Conservation (phyloP, 2,113 vertebrate genomes). For the Callopanchax toddi region DNA sequence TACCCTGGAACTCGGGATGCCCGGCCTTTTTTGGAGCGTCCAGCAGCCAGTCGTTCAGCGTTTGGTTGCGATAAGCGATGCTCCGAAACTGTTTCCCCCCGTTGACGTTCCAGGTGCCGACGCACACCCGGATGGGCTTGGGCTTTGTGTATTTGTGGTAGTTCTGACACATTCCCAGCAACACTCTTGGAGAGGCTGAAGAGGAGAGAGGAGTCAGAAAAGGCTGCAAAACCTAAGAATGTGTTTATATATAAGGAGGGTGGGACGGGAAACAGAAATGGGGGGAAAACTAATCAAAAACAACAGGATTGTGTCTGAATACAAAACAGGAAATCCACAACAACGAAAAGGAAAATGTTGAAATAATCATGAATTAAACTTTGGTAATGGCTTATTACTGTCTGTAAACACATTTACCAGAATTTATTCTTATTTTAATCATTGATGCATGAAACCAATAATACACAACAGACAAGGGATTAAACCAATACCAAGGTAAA, state of each 20-base stretch:
- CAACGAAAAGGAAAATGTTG: slow-evolving; percentile 19
- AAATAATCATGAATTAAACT: slow-evolving; percentile 33
- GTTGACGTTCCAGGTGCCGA: slow-evolving; percentile 97
- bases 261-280: background rate
- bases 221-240: background rate
- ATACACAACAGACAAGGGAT: slow-evolving; percentile 27
- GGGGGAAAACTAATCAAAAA: slow-evolving; percentile 4
- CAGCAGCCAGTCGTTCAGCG: slow-evolving; percentile 96
- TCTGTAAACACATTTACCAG: background rate
- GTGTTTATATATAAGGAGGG: background rate
- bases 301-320: slow-evolving; percentile 6
- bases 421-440: slow-evolving; percentile 1
- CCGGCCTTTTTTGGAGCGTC: slow-evolving; percentile 92
- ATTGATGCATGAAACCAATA: slow-evolving; percentile 2
- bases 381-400: slow-evolving; percentile 53
- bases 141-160: slow-evolving; percentile 93
- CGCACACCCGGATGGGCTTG: slow-evolving; percentile 88
- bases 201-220: slow-evolving; percentile 14
- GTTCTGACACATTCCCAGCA: slow-evolving; percentile 96
- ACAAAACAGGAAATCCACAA: slow-evolving; percentile 23
- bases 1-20: slow-evolving; percentile 92
- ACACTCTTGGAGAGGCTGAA: slow-evolving; percentile 91
- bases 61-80: slow-evolving; percentile 97
- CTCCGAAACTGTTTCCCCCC: slow-evolving; percentile 98
- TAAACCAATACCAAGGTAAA: slow-evolving; percentile 60